Conservation (phyloP, 2,113 vertebrate species). For the Rattus norvegicus region DNA sequence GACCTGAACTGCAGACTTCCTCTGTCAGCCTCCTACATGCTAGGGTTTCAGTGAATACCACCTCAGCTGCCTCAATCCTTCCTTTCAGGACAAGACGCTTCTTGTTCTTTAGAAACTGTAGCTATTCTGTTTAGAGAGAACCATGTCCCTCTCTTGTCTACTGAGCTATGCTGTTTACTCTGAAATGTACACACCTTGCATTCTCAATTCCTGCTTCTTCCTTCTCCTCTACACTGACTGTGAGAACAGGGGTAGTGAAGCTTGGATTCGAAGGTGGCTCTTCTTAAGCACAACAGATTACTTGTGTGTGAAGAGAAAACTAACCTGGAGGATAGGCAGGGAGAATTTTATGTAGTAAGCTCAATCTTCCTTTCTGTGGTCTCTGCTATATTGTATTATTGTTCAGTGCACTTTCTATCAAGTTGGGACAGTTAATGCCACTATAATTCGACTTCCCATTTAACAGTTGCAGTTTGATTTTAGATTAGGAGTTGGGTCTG, state of each 20-base stretch:
- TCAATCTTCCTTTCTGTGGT: slow-evolving; percentile 19
- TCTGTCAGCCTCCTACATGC: not conserved
- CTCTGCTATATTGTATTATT: slow-evolving; percentile 26
- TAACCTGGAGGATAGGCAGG: slow-evolving; percentile 3
- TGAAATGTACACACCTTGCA: slow-evolving; percentile 26
- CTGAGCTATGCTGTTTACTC: slow-evolving; percentile 41
- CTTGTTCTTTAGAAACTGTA: slow-evolving; percentile 28
- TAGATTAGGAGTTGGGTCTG: slow-evolving; percentile 1
- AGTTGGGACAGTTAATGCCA: slow-evolving; percentile 35
- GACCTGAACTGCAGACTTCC: not conserved
- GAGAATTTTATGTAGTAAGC: not conserved
- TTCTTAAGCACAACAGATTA: slow-evolving; percentile 46
- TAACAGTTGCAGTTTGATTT: slow-evolving; percentile 45
- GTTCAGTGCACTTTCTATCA: slow-evolving; percentile 56
- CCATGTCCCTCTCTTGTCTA: not conserved
- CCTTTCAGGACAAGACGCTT: not conserved
- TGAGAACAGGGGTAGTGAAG: not conserved
- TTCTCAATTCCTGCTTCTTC: slow-evolving; percentile 21
- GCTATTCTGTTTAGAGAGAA: not conserved
- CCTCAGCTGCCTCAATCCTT: not conserved
- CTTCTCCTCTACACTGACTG: slow-evolving; percentile 30
- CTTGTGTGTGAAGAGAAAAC: slow-evolving; percentile 3
- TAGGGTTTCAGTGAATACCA: not conserved
- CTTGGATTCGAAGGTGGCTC: not conserved
- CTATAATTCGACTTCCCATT: slow-evolving; percentile 37